Base-by-base conservation (phyloP, 2,888 invertebrate genomes). In the Epiblema foenella region DNA sequence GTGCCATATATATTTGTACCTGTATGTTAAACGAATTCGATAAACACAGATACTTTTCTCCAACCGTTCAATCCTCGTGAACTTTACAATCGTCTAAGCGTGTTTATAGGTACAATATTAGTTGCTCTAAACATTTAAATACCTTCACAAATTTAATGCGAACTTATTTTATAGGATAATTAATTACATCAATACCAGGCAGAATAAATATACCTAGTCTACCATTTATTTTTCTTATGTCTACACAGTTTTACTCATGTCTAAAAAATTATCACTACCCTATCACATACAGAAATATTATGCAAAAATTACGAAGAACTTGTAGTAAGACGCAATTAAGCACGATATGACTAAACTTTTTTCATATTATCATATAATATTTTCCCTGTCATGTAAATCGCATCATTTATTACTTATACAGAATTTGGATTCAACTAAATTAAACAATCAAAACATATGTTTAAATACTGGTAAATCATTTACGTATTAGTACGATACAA, bases 141-240 rank as follows among this genome's bases (percentile, higher is more conserved):
- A 64, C 52, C 37, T 54, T 9, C 11, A 3, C 0, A 1, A 18
- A 5, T 64, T n/a, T 1, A 54, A 18, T 24, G 18, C 5, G 18
- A 37, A 52, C 37, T 64, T 39, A 18, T 37, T 18, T 20, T 9
- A 39, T 54, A 24, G 12, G 2, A 39, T 39, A 15, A 54, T 52
- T 51, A 29, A 58, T 65, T 33, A 60, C 42, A 39, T 69, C 18
- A 56, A 69, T 57, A 46, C 57, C 66, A 62, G 73, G 62, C 60
- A 56, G 62, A 73, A 73, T 73, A 73, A 73, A 73, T 73, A 73
- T 73, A 73, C 73, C 74, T 78, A 80, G 42, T 72, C 68, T 72
- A 63, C 33, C n/a, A 68, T 64, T 37, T 58, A 20, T 57, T 15
- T 49, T 59, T 18, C 54, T 60, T 70, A 65, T 60, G 59, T 33